Conservation (phyloP, 2,797 vertebrate species). For the Gambusia yucatana region DNA sequence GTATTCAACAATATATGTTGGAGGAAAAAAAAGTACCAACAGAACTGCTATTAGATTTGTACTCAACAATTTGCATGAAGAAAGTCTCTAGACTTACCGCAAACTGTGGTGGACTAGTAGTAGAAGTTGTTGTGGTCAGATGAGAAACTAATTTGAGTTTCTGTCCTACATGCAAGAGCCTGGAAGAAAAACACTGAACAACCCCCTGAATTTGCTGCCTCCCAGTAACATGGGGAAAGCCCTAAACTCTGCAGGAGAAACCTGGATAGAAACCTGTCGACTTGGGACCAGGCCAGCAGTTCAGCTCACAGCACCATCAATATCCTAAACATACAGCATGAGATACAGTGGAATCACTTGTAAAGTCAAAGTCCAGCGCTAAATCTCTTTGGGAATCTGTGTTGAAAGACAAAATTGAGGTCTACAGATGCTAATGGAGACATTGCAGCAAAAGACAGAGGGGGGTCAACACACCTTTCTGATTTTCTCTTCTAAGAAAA, state of each 20-base stretch:
- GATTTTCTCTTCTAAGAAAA: too few species aligned
- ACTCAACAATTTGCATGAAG: background rate
- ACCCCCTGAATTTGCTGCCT: background rate
- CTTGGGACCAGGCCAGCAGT: background rate
- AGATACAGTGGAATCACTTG: background rate
- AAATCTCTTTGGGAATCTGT: background rate
- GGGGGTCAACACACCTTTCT: background rate
- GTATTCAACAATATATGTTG: background rate
- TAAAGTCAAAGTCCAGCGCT: background rate
- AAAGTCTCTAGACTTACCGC: background rate
- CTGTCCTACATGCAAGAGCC: background rate
- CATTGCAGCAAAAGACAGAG: background rate
- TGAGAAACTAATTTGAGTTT: background rate
- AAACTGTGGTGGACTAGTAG: background rate
- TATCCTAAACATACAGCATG: background rate
- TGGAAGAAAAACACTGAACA: background rate
- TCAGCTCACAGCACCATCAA: background rate
- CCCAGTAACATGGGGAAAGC: background rate
- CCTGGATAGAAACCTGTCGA: background rate
- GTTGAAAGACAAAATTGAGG: background rate
- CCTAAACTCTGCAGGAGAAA: background rate
- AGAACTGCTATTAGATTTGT: background rate
- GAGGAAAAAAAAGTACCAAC: background rate
- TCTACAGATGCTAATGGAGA: background rate
- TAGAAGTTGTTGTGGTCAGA: background rate